Base-by-base conservation (phyloP, 1,140 invertebrate genomes). In the Psix sp. region DNA sequence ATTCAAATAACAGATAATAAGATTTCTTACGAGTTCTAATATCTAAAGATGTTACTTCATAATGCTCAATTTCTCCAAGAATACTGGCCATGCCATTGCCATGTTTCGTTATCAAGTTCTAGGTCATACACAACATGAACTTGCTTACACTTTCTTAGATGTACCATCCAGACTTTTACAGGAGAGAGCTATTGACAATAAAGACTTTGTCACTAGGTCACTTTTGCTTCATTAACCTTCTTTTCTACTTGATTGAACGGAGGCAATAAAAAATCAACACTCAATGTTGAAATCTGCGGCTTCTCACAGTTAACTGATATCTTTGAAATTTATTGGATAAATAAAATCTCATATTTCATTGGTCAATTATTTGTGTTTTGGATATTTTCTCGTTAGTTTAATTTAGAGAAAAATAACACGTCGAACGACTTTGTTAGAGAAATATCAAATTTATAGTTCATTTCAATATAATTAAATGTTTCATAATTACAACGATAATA, bases 151-250 rank as follows among this genome's bases (percentile, higher is more conserved):
- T 74, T 68, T 70, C 65, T 56, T 60, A 29, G 17, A 66, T 49
- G 49, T 14, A 21, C 52, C 11, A 35, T 33, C n/a, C 9, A 11
- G 18, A 46, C 39, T 42, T 66, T 65, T 45, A 43, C 21, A 31
- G 17, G 72, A 65, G 66, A 75, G 73, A 75, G 73, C 39, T 57
- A 51, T 66, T 70, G 33, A 49, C 56, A 75, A 66, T 62, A 38
- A 63, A 72, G 24, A 46, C 52, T 66, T 70, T 70, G 52, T 68
- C 59, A 60, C 46, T 75, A 31, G 48, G 63, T 52, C 65, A 52
- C 65, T 65, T 68, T 73, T 73, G 54, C 57, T 54, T 76, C 60
- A 45, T 74, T 70, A 77, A 74, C 71, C 71, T 60, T 60, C 42
- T 62, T 77, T 77, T 59, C 63, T 43, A 48, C 45, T 39, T 45